Percentiles rank a stretch among this genome's conserved stretches.
Conservation (phyloP, 2,888 invertebrate species). For the Arrhopalites spinosus region DNA sequence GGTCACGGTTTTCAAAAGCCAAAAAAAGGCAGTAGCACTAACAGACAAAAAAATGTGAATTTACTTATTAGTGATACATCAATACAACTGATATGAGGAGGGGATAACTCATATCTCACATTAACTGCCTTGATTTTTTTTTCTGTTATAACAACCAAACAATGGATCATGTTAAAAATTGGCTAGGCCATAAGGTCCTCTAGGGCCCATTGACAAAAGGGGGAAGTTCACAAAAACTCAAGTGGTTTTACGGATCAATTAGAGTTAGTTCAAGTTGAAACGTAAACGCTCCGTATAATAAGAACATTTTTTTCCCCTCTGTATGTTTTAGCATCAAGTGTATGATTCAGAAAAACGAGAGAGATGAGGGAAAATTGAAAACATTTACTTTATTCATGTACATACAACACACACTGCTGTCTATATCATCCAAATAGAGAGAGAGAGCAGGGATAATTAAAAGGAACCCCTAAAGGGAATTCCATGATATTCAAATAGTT, state of each 20-base stretch:
- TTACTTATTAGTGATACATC: neutral
- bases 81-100: neutral
- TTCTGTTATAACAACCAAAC: too few species aligned
- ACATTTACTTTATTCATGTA: conserved; percentile 42
- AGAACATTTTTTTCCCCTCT: conserved; percentile 14
- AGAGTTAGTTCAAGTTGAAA: conserved; percentile 34
- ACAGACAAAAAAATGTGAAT: neutral
- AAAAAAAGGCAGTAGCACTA: conserved; percentile 15
- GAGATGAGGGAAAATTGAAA: conserved; percentile 51
- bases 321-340: conserved; percentile 30
- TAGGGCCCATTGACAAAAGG: conserved; percentile 26
- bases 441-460: conserved; percentile 49
- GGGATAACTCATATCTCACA: conserved; percentile 6
- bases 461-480: conserved; percentile 51
- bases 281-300: conserved; percentile 32
- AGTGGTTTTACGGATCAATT: conserved; percentile 41
- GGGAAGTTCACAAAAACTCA: conserved; percentile 32
- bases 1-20: conserved; percentile 24
- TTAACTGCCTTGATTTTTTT: conserved; percentile 19
- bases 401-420: too few species aligned
- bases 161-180: neutral
- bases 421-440: too few species aligned
- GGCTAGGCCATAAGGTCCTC: conserved; percentile 2
- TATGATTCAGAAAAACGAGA: conserved; percentile 21
- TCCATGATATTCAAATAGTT: conserved; percentile 55